phyloP scores from a whole-genome alignment of 2,113 vertebrate genomes.

The Cathartes aura region DNA sequence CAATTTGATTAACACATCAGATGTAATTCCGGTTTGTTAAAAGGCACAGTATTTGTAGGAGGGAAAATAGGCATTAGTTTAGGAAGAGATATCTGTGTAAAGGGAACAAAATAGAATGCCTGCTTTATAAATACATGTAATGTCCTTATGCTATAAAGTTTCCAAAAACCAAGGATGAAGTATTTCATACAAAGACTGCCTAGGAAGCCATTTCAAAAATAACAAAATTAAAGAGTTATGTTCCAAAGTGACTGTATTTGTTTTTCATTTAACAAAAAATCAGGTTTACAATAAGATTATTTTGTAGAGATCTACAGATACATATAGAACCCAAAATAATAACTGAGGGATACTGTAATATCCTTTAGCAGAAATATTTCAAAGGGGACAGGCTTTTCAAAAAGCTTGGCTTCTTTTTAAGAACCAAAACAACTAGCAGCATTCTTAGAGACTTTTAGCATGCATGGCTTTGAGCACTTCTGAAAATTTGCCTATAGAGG shows the following conservation, averaged over 20 bases:
- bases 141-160: not conserved
- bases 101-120: not conserved
- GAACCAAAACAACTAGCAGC: not conserved
- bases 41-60: not conserved
- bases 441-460: not conserved
- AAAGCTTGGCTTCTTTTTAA: conserved; percentile 17
- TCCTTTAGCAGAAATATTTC: conserved; percentile 20
- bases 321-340: not conserved
- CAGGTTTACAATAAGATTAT: not conserved
- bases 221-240: not conserved
- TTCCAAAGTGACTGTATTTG: not conserved
- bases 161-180: not conserved
- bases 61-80: not conserved
- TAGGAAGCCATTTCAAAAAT: not conserved
- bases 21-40: not conserved
- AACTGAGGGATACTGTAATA: not conserved
- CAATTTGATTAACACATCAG: not conserved
- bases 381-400: conserved; percentile 12
- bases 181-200: not conserved
- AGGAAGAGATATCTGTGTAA: not conserved
- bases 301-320: not conserved
- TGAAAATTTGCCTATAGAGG: conserved; percentile 35
- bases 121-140: not conserved
- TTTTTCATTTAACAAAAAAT: not conserved
- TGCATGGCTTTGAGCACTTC: not conserved